Base-by-base conservation (phyloP, 2,113 vertebrate genomes). In the Plestiodon gilberti region DNA sequence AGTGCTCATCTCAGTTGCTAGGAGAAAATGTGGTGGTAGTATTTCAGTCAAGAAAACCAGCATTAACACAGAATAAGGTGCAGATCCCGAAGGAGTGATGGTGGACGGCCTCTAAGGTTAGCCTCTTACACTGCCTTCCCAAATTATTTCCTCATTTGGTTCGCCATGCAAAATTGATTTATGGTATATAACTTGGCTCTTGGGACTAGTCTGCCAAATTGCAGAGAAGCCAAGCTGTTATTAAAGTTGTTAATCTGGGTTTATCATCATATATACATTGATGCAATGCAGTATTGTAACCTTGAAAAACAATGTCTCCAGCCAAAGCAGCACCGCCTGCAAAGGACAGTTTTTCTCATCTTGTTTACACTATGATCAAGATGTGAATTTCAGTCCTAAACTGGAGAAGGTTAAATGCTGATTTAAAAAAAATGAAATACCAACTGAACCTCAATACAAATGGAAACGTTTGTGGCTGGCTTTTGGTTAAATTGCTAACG, bases 341-440 rank as follows among this genome's bases (percentile, higher is more conserved):
- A 0, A 79, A 77, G 89, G n/a, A 81, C 28, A 91, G 89, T 78
- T 91, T 38, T 28, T 18, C 75, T 88, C 70, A n/a, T 61, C 52
- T 0, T 0, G 62, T 6, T 38, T 40, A 33, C 30, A 71, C 15
- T 57, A 18, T 35, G 3, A 0, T 38, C 43, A 14, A 14, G 5
- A 25, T 65, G 13, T 87, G 84, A 89, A 74, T 74, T 85, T 43
- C 78, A 69, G 62, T 35, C 13, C 10, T 38, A 38, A 61, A 15
- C 30, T 20, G 35, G 78, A 23, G 64, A n/a, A 14, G 64, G 6
- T 80, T 64, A 64, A 65, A 43, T 65, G 61, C 28, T 17, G 85
- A 57, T 88, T 48, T 77, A 70, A 48, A 48, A 48, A 48, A 48
- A 48, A 48, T 4, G 8, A 48, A 48, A 48, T 48, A 48, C 43